Percentiles rank a stretch among this genome's conserved stretches.
Evolutionary conservation across 2,888 invertebrate genomes (phyloP).

Genomic region (Pandemis heparana): DNA sequence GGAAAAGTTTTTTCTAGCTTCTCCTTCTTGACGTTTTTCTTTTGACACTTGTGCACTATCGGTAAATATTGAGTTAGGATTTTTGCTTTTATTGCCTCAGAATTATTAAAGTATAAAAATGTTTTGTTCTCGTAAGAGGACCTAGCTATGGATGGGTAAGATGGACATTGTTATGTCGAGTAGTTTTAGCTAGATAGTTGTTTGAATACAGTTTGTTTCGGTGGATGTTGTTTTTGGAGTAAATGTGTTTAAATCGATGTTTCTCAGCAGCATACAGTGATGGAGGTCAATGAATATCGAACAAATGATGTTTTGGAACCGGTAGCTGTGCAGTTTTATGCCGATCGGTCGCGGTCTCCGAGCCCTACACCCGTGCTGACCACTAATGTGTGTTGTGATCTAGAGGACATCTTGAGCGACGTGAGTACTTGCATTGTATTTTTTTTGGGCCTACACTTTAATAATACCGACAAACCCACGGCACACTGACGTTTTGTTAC

Average conservation of each 20-base stretch:
- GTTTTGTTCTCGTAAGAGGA: conserved; percentile 83
- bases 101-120: conserved; percentile 58
- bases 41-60: conserved; percentile 66
- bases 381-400: conserved; percentile 75
- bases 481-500: neutral
- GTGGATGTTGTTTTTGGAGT: conserved; percentile 61
- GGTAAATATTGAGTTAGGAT: conserved; percentile 57
- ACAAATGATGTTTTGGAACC: conserved; percentile 77
- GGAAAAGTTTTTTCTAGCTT: conserved; percentile 46
- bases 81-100: conserved; percentile 51
- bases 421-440: conserved; percentile 61
- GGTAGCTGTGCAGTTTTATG: conserved; percentile 71
- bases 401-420: conserved; percentile 84
- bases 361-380: conserved; percentile 75
- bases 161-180: conserved; percentile 40
- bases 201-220: conserved; percentile 46
- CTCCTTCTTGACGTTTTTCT: conserved; percentile 53
- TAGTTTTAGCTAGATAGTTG: conserved; percentile 43
- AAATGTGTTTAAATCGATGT: conserved; percentile 62
- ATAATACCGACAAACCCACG: neutral
- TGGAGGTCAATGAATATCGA: conserved; percentile 81
- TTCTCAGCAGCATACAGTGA: conserved; percentile 79
- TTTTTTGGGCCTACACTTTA: neutral
- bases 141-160: conserved; percentile 83
- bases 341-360: conserved; percentile 69